Conservation (phyloP, 2,797 vertebrate genomes). For the Fistularia commersonii region DNA sequence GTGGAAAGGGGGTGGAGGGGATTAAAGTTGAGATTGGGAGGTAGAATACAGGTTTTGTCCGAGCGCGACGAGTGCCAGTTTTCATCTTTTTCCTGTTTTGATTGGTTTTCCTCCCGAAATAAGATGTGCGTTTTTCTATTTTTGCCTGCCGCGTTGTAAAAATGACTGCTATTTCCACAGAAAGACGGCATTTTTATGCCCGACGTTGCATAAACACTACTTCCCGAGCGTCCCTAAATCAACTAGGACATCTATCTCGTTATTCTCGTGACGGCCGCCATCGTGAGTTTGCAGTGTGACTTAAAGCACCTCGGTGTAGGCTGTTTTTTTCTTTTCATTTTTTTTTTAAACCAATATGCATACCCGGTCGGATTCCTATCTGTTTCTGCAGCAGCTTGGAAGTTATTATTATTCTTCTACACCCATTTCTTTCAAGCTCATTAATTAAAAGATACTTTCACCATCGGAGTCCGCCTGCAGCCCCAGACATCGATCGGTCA, state of each 20-base stretch:
- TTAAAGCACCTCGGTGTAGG: conserved; percentile 31
- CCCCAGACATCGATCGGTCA: conserved; percentile 15
- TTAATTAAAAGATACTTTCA: too few relatives aligned
- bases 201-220: conserved; percentile 17
- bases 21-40: conserved; percentile 15
- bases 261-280: conserved; percentile 56
- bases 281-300: too few relatives aligned
- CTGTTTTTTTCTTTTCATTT: too few relatives aligned
- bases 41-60: too few relatives aligned
- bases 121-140: conserved; percentile 34
- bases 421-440: too few relatives aligned
- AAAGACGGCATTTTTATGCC: conserved; percentile 28
- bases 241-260: conserved; percentile 34
- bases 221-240: conserved; percentile 41
- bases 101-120: conserved; percentile 19
- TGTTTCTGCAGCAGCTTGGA: conserved; percentile 13
- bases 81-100: conserved; percentile 41
- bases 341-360: too few relatives aligned
- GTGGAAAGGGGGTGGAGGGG: conserved; percentile 12
- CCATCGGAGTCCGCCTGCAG: conserved; percentile 7
- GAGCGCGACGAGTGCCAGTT: conserved; percentile 30
- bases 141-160: conserved; percentile 54
- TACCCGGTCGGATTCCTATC: too few relatives aligned
- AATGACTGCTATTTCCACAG: conserved; percentile 36
- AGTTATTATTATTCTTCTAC: too few relatives aligned